A percentile compares a stretch with the other conserved stretches of the same genome.
These are phyloP conservation scores for Poecilia velifera DNA, from an alignment of 2,797 vertebrate species.

Conservation along the genomic window DNA sequence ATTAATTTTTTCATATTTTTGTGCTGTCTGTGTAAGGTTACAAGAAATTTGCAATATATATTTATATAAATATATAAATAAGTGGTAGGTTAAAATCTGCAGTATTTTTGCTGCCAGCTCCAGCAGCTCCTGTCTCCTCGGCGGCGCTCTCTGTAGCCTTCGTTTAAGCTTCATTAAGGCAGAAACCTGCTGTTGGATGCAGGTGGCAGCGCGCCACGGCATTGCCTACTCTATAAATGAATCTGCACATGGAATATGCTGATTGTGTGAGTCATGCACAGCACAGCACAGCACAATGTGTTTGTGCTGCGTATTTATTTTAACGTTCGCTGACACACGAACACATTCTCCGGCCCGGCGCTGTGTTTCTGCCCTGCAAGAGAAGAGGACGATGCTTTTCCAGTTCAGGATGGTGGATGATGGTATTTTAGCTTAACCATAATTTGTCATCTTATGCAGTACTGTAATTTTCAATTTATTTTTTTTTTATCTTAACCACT, in stretches of 20 bases:
- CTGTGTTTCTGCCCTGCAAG: slow-evolving; percentile 14
- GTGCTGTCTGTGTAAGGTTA: not conserved
- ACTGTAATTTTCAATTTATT: slow-evolving; percentile 8
- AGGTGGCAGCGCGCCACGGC: slow-evolving; percentile 21
- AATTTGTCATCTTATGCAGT: not conserved
- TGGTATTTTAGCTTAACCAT: slow-evolving; percentile 4
- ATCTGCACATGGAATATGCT: slow-evolving; percentile 28
- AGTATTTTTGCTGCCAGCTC: slow-evolving; percentile 1
- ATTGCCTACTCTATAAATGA: slow-evolving; percentile 14
- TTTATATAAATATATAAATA: not conserved
- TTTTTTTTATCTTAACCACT: slow-evolving; percentile 3
- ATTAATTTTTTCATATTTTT: not conserved
- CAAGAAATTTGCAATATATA: no score
- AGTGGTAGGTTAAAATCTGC: not conserved
- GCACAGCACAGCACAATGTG: slow-evolving; percentile 7
- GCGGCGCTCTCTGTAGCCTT: not conserved
- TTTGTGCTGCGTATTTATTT: slow-evolving; percentile 15
- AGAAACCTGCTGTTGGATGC: slow-evolving; percentile 25
- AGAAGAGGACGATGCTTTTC: not conserved
- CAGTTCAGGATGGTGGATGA: slow-evolving; percentile 1
- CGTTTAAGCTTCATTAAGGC: slow-evolving; percentile 24
- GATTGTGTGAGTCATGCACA: slow-evolving; percentile 30
- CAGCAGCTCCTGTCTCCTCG: slow-evolving; percentile 8
- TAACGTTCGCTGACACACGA: not conserved
- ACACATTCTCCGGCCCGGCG: slow-evolving; percentile 4